Evolutionary conservation across 2,888 invertebrate genomes (phyloP).

Genomic region (Diarsia rubi): DNA sequence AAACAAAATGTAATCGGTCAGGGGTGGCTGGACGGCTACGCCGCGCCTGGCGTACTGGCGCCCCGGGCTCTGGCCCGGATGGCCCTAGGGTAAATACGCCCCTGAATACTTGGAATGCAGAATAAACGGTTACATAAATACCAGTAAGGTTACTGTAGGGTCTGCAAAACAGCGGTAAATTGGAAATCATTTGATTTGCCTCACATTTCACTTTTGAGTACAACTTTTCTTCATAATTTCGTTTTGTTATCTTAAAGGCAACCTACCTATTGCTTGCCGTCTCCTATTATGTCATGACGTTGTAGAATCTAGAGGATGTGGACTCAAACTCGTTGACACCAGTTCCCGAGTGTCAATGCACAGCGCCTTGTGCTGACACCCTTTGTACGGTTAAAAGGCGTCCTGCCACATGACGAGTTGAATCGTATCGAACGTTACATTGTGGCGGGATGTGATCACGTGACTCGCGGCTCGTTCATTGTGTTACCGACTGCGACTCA

Average conservation of each 20-base stretch:
- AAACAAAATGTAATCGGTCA: too few species aligned
- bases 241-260: not conserved
- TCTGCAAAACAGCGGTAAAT: not conserved
- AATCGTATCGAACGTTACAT: conserved; percentile 33
- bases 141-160: not conserved
- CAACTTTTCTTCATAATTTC: not conserved
- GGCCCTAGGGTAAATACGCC: too few species aligned
- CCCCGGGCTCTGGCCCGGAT: too few species aligned
- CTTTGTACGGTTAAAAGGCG: conserved; percentile 23
- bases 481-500: not conserved
- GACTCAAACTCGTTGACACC: conserved; percentile 1
- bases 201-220: not conserved
- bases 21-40: too few species aligned
- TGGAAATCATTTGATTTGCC: conserved; percentile 6
- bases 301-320: not conserved
- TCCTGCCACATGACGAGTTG: conserved; percentile 19
- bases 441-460: conserved; percentile 32
- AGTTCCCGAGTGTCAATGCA: not conserved
- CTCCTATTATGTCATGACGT: not conserved
- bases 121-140: conserved; percentile 1
- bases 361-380: conserved; percentile 2
- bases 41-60: too few species aligned
- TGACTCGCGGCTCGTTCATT: conserved; percentile 30
- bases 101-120: conserved; percentile 15
- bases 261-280: not conserved